A percentile compares a stretch with the other conserved stretches of the same genome.
Conservation (phyloP, 37 sponge, comb jelly and placozoan genomes). For the Geodia barretti region DNA sequence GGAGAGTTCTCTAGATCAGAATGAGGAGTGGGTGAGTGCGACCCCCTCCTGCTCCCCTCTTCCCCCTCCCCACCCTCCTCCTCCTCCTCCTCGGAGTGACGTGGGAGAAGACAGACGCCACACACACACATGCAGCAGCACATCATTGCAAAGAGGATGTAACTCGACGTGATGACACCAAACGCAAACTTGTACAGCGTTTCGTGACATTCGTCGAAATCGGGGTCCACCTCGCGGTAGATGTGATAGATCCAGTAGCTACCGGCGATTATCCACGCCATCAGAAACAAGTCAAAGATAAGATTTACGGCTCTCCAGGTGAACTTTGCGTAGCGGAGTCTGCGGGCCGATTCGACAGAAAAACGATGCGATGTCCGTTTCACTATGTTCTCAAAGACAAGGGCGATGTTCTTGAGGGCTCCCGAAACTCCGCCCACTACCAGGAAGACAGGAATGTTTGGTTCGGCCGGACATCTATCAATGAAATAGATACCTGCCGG, state of each 20-base stretch:
- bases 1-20: not conserved
- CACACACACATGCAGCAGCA: slow-evolving; percentile 53
- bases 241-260: slow-evolving; percentile 67
- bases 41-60: not conserved
- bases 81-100: not conserved
- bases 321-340: slow-evolving; percentile 4
- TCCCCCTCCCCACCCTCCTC: not conserved
- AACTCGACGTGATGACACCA: slow-evolving; percentile 57
- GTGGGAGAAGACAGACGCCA: slow-evolving; percentile 11
- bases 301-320: slow-evolving; percentile 44
- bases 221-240: slow-evolving; percentile 34
- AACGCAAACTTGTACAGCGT: slow-evolving; percentile 75
- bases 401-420: slow-evolving; percentile 48
- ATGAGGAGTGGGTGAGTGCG: not conserved
- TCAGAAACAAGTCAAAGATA: slow-evolving; percentile 56
- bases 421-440: slow-evolving; percentile 47
- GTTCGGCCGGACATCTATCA: slow-evolving; percentile 44
- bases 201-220: slow-evolving; percentile 29
- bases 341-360: not conserved
- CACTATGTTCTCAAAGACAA: slow-evolving; percentile 46
- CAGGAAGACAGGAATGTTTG: slow-evolving; percentile 58
- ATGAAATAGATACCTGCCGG: slow-evolving; percentile 32
- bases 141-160: slow-evolving; percentile 39
- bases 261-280: slow-evolving; percentile 57
- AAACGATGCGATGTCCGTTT: not conserved